These are phyloP conservation scores for Triplophysa bombifrons DNA, from an alignment of 2,797 vertebrate genomes.

Conservation along the genomic window DNA sequence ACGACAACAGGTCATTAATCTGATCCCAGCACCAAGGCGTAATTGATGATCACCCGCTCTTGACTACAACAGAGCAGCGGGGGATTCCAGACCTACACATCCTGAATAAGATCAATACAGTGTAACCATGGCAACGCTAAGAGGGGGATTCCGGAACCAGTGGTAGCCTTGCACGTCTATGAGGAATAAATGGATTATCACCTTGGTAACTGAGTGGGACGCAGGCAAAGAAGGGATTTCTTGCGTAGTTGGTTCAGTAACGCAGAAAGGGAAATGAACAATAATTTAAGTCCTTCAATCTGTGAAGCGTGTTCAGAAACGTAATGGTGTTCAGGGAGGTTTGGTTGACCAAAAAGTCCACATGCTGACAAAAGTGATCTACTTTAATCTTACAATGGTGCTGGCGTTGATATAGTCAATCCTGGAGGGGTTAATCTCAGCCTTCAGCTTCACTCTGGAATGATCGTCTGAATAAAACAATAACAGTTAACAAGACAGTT, in stretches of 20 bases:
- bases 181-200: constrained; percentile 54
- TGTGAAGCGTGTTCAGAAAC: neutral
- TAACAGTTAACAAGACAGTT: neutral
- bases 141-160: constrained; percentile 52
- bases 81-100: constrained; percentile 51
- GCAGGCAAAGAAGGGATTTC: constrained; percentile 1
- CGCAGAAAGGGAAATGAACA: neutral
- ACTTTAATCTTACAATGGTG: constrained; percentile 85
- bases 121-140: constrained; percentile 46
- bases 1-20: constrained; percentile 46
- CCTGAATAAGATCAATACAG: constrained; percentile 52
- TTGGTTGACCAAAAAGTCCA: neutral
- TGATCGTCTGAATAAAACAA: constrained; percentile 85
- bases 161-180: constrained; percentile 38
- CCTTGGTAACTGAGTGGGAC: constrained; percentile 50
- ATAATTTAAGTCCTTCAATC: neutral
- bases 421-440: constrained; percentile 88
- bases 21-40: constrained; percentile 42
- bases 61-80: constrained; percentile 47
- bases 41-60: constrained; percentile 45
- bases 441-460: constrained; percentile 89
- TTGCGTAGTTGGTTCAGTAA: constrained; percentile 1
- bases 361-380: neutral
- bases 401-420: constrained; percentile 97
- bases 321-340: neutral